Evolutionary conservation across 2,888 invertebrate species (phyloP).

Genomic region (Polyommatus iphigenia): DNA sequence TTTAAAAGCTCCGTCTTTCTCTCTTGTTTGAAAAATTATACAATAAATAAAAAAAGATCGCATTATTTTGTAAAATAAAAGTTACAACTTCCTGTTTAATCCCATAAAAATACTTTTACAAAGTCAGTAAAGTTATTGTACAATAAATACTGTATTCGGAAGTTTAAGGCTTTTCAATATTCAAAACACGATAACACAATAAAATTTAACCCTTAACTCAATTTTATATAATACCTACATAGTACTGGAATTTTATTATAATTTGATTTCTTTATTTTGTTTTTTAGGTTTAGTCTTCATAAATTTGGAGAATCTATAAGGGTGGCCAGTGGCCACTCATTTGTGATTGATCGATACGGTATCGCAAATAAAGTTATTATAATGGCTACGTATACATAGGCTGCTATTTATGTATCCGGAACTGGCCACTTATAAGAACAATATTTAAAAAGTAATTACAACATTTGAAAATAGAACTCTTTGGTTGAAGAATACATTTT

Average conservation of each 20-base stretch:
- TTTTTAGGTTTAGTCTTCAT: background rate
- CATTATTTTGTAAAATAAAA: background rate
- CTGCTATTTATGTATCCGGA: no score
- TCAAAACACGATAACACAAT: constrained; percentile 18
- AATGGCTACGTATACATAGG: no score
- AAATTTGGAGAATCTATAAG: background rate
- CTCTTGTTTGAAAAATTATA: background rate
- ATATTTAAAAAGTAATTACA: no score
- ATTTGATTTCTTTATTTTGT: constrained; percentile 11
- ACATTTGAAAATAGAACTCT: no score
- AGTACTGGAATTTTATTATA: background rate
- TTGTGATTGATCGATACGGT: background rate
- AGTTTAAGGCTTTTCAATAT: constrained; percentile 13
- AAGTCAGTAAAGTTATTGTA: constrained; percentile 25
- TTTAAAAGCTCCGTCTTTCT: no score
- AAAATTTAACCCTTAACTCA: constrained; percentile 6
- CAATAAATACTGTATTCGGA: constrained; percentile 27
- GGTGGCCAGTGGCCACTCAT: background rate
- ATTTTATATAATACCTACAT: no score
- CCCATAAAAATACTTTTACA: constrained; percentile 8
- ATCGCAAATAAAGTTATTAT: background rate
- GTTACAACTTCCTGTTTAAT: constrained; percentile 17
- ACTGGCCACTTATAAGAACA: no score
- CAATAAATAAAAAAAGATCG: background rate
- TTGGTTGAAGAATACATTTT: no score